These are phyloP conservation scores for Phymatocera aterrima DNA, from an alignment of 2,888 invertebrate species.

Conservation along the genomic window DNA sequence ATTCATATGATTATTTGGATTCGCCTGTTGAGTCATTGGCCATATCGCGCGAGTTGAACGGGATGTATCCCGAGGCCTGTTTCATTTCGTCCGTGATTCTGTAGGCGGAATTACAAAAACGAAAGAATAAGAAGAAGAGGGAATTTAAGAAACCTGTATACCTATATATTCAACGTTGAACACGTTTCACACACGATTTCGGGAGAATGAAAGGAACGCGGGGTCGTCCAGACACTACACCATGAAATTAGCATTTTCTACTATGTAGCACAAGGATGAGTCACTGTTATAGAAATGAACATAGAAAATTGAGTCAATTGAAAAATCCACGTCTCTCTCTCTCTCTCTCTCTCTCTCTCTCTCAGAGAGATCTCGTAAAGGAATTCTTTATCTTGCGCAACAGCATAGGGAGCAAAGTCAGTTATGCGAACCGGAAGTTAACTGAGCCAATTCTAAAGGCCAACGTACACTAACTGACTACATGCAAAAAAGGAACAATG, in stretches of 20 bases:
- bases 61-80: slow-evolving; percentile 33
- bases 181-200: background rate
- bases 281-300: slow-evolving; percentile 8
- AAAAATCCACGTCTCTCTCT: background rate
- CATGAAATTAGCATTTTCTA: slow-evolving; percentile 9
- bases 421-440: slow-evolving; percentile 42
- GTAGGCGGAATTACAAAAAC: background rate
- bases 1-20: slow-evolving; percentile 26
- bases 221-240: background rate
- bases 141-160: slow-evolving; percentile 17
- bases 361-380: background rate
- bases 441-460: slow-evolving; percentile 25
- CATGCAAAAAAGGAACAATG: background rate
- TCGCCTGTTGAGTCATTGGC: slow-evolving; percentile 26
- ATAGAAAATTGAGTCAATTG: background rate
- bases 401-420: background rate
- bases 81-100: background rate
- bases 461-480: slow-evolving; percentile 1
- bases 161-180: background rate
- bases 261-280: background rate
- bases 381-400: background rate
- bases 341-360: too few relatives aligned
- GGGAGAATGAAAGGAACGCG: slow-evolving; percentile 27
- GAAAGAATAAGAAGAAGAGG: too few relatives aligned
- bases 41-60: background rate